A percentile compares a stretch with the other conserved stretches of the same genome.
Conservation (phyloP, 2,888 invertebrate species). For the Dexiosoma caninum region DNA sequence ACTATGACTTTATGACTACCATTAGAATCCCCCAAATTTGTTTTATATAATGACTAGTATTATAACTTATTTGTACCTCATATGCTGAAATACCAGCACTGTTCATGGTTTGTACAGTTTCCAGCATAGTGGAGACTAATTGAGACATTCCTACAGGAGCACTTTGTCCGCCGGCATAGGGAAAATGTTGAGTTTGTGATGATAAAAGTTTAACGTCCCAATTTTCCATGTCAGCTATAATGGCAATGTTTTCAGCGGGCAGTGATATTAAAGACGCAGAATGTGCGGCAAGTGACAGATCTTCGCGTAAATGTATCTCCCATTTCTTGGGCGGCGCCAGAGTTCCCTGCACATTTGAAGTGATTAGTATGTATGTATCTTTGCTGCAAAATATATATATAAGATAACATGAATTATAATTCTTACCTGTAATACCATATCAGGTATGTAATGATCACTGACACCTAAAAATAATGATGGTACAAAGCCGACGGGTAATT, state of each 20-base stretch:
- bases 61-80: constrained; percentile 86
- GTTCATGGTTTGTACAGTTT: constrained; percentile 88
- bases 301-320: constrained; percentile 80
- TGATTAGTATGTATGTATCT: too few species aligned
- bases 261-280: constrained; percentile 83
- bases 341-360: constrained; percentile 78
- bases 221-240: constrained; percentile 87
- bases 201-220: constrained; percentile 83
- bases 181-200: constrained; percentile 79
- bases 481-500: constrained; percentile 79
- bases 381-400: not conserved
- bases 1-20: too few species aligned
- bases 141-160: constrained; percentile 87
- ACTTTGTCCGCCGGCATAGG: constrained; percentile 77
- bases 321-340: constrained; percentile 80
- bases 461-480: constrained; percentile 82
- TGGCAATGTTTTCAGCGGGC: constrained; percentile 87
- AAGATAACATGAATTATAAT: not conserved
- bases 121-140: constrained; percentile 89
- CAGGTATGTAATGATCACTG: constrained; percentile 84
- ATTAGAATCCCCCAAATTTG: too few species aligned
- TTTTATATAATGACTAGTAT: too few species aligned
- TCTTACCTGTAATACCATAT: constrained; percentile 86
- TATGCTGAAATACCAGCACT: constrained; percentile 86
- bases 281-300: constrained; percentile 79